phyloP scores from a whole-genome alignment of 2,113 vertebrate genomes.

The Campylorhamphus procurvoides region DNA sequence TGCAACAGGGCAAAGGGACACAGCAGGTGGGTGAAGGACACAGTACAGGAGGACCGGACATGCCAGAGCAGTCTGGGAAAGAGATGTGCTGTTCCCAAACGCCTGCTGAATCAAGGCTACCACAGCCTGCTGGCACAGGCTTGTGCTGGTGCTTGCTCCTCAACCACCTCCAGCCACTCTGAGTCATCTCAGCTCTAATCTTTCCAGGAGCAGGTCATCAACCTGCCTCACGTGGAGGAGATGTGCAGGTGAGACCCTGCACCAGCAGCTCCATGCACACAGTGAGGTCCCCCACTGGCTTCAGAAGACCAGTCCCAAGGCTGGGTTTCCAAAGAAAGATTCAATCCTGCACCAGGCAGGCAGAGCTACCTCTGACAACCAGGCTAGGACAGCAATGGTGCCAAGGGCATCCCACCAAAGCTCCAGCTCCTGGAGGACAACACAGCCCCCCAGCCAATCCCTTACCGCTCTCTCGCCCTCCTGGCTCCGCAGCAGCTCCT shows the following conservation, averaged over 20 bases:
- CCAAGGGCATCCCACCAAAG: neutral
- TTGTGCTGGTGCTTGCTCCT: neutral
- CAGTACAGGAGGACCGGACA: accelerated
- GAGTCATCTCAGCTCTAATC: neutral
- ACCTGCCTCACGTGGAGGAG: neutral
- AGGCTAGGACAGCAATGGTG: accelerated
- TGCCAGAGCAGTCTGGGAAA: neutral
- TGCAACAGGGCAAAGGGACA: conserved; percentile 54
- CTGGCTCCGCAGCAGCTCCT: conserved; percentile 57
- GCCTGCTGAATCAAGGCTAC: neutral
- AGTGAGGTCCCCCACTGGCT: neutral
- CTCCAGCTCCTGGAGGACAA: neutral
- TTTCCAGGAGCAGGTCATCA: neutral
- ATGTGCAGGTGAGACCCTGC: neutral
- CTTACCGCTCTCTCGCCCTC: conserved; percentile 70
- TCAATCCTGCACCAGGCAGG: neutral
- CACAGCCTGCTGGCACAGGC: neutral
- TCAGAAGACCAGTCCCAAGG: neutral
- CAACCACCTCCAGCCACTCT: neutral
- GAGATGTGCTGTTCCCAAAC: neutral
- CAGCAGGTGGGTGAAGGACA: neutral
- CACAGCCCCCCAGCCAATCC: neutral
- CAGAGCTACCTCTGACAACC: neutral
- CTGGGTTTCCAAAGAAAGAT: neutral
- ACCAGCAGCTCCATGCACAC: neutral